Conservation (phyloP, 2,888 invertebrate genomes). For the Norana najaformis region DNA sequence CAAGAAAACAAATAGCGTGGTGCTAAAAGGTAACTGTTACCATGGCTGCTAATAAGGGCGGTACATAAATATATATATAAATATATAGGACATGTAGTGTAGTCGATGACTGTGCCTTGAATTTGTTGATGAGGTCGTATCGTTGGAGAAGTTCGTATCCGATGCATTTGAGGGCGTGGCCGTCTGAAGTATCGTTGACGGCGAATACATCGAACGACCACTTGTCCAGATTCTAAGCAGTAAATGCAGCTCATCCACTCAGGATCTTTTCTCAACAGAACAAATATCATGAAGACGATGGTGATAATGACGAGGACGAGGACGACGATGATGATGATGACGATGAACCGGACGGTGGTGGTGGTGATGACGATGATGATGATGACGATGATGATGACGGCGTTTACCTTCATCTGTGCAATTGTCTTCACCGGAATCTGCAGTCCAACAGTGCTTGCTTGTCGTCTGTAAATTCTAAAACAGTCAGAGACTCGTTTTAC, state of each 20-base stretch:
- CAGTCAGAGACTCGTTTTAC: background rate
- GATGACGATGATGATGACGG: background rate
- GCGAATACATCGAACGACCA: conserved; percentile 94
- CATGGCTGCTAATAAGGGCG: background rate
- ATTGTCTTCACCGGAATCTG: background rate
- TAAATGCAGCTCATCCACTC: background rate
- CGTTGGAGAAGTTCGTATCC: conserved; percentile 90
- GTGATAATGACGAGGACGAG: background rate
- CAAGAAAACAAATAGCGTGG: too few relatives aligned
- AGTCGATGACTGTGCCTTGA: conserved; percentile 68
- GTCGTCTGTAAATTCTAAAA: conserved; percentile 20
- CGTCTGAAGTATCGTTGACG: conserved; percentile 80
- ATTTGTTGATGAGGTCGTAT: conserved; percentile 92
- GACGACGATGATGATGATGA: conserved; percentile 31
- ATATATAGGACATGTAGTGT: background rate
- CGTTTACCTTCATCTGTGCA: background rate
- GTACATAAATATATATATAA: background rate
- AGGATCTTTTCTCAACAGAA: background rate
- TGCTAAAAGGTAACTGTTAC: too few relatives aligned
- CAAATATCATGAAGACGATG: background rate
- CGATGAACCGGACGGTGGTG: background rate
- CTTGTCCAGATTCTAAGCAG: conserved; percentile 70
- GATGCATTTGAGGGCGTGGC: conserved; percentile 86
- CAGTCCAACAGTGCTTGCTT: conserved; percentile 19
- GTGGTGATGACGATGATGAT: conserved; percentile 19